Base-by-base conservation (phyloP, 92 coral and sea anemone genomes). In the Phenganax stokvisi region DNA sequence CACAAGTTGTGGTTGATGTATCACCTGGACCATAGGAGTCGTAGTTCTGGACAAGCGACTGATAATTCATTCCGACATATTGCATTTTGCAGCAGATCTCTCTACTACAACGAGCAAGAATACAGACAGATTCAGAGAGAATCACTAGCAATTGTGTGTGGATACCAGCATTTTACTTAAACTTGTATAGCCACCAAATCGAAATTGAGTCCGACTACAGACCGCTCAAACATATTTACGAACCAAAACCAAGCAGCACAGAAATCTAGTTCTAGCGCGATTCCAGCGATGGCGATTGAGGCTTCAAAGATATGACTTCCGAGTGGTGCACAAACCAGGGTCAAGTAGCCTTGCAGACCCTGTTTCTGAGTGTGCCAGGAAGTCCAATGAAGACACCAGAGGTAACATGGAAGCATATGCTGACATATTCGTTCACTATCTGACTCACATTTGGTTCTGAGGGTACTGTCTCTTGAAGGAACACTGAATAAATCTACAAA, bases 21-120 rank as follows among this genome's bases (percentile, higher is more conserved):
- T 78, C 87, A 17, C 87, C 89, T 11, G 87, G 87, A 82, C 81
- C 16, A 75, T 83, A 12, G 87, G 89, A 4, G 87, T 84, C 31
- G 89, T 87, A 7, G 65, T 87, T n/a, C 69, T 62, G 17, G 17
- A 62, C 7, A 28, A 62, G 69, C 69, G 20, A n/a, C 69, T 11
- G 69, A 62, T n/a, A 62, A 62, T n/a, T 62, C 69, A 7, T 62
- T 11, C 20, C 69, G 69, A 11, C 69, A 0, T 11, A 28, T 62
- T 28, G 69, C 69, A n/a, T 62, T 11, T 28, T 16, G 69, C 12
- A 62, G 51, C 54, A 2, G 60, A 80, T 13, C 79, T 78, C 29
- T 81, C 10, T 70, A 79, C 72, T 30, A 20, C 25, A 20, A 20
- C 25, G 25, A 20, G 25, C 25, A 20, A 20, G 25, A 20, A 20